These are phyloP conservation scores for Thera obeliscata DNA, from an alignment of 2,888 invertebrate genomes.

Conservation along the genomic window DNA sequence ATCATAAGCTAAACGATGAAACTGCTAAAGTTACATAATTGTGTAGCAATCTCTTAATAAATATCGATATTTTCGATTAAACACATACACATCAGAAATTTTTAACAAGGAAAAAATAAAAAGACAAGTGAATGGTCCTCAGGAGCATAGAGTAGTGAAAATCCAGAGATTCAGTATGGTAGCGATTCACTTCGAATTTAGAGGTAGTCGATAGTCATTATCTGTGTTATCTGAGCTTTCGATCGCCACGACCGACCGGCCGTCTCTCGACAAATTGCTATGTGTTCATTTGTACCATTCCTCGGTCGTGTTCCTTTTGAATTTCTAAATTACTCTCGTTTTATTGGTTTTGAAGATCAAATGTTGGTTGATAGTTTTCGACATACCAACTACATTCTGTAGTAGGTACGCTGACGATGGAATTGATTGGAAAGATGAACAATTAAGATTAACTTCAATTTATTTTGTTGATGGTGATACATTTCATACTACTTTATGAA, in stretches of 20 bases:
- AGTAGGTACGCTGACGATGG: slow-evolving; percentile 15
- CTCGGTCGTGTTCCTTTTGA: slow-evolving; percentile 40
- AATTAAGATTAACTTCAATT: slow-evolving; percentile 30
- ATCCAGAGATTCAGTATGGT: slow-evolving; percentile 30
- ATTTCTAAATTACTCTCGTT: slow-evolving; percentile 45
- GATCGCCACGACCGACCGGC: slow-evolving; percentile 63
- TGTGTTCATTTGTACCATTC: slow-evolving; percentile 50
- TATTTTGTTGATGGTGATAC: slow-evolving; percentile 24
- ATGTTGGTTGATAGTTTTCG: slow-evolving; percentile 38
- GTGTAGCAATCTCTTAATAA: no score
- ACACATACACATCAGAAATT: background rate
- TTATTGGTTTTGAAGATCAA: slow-evolving; percentile 43
- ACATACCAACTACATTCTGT: slow-evolving; percentile 35
- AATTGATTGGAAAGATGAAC: slow-evolving; percentile 25
- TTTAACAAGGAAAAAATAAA: slow-evolving; percentile 8
- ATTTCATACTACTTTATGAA: slow-evolving; percentile 21
- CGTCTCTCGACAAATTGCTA: slow-evolving; percentile 57
- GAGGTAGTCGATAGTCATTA: slow-evolving; percentile 66
- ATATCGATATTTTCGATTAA: background rate
- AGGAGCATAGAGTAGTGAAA: slow-evolving; percentile 16
- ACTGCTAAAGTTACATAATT: no score
- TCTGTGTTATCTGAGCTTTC: slow-evolving; percentile 62
- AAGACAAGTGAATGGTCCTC: slow-evolving; percentile 23
- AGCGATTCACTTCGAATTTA: slow-evolving; percentile 39
- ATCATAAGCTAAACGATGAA: no score